These are phyloP conservation scores for Elysia chlorotica DNA, from an alignment of 1,140 invertebrate genomes.

Conservation along the genomic window DNA sequence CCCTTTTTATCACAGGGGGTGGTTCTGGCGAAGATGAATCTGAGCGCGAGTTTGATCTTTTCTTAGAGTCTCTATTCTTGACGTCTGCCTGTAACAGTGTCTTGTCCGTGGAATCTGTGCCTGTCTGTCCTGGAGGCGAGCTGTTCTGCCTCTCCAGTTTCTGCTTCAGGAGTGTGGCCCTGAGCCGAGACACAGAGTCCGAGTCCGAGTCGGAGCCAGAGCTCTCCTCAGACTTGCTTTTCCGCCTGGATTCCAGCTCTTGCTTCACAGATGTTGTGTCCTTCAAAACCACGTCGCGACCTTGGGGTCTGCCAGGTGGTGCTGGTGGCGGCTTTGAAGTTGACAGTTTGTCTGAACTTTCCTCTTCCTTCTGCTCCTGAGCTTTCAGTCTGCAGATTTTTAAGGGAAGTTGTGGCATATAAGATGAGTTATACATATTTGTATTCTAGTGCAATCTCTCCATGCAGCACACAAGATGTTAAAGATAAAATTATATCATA, in stretches of 20 bases:
- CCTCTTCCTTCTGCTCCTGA: neutral
- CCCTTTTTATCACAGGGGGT: slow-evolving; percentile 13
- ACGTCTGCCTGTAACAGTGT: neutral
- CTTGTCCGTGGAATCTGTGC: too few relatives aligned
- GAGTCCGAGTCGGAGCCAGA: neutral
- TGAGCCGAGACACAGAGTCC: slow-evolving; percentile 8
- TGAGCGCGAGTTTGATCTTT: neutral
- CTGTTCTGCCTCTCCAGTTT: neutral
- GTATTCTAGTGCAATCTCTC: too few relatives aligned
- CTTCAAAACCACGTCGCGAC: too few relatives aligned
- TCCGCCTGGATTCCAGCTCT: too few relatives aligned
- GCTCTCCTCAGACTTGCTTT: neutral
- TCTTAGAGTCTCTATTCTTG: neutral
- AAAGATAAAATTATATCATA: too few relatives aligned
- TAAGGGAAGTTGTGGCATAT: too few relatives aligned
- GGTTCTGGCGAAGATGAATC: slow-evolving; percentile 19
- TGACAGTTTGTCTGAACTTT: neutral
- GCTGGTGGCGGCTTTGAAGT: slow-evolving; percentile 15
- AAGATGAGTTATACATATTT: too few relatives aligned
- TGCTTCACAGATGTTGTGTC: too few relatives aligned
- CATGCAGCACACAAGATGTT: too few relatives aligned
- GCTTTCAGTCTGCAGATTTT: neutral
- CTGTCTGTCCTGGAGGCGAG: neutral
- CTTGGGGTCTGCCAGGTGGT: slow-evolving; percentile 13
- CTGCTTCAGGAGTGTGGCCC: slow-evolving; percentile 10